Conservation (phyloP, 64 coral and sea anemone genomes). For the Montipora capricornis region DNA sequence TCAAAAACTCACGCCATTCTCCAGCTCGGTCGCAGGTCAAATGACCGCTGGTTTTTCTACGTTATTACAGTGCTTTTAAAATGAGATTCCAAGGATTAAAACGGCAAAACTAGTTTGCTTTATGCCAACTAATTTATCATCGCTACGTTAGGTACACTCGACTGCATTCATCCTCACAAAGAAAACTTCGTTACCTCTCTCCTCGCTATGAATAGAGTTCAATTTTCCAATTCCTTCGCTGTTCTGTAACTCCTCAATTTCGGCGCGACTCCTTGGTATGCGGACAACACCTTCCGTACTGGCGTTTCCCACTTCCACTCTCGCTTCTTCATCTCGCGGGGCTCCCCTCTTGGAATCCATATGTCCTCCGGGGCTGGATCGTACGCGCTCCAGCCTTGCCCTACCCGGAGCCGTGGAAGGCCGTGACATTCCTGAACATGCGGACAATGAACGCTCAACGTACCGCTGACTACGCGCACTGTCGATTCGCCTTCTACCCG, state of each 20-base stretch:
- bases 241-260: not conserved
- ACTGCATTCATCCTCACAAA: too few relatives aligned
- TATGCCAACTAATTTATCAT: too few relatives aligned
- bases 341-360: not conserved
- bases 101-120: too few relatives aligned
- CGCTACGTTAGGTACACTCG: too few relatives aligned
- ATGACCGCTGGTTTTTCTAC: too few relatives aligned
- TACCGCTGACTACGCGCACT: constrained; percentile 82
- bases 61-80: too few relatives aligned
- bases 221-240: not conserved
- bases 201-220: not conserved
- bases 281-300: not conserved
- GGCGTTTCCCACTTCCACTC: not conserved
- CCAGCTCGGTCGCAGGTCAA: too few relatives aligned
- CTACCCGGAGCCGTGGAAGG: constrained; percentile 56
- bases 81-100: too few relatives aligned
- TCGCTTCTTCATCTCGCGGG: not conserved
- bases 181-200: not conserved
- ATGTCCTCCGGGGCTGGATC: constrained; percentile 10
- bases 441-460: constrained; percentile 86
- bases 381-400: constrained; percentile 24
- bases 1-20: too few relatives aligned
- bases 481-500: constrained; percentile 77
- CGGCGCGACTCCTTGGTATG: not conserved
- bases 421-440: constrained; percentile 68